Conservation (phyloP, 2,797 vertebrate genomes). For the Helicolenus hilgendorfi region DNA sequence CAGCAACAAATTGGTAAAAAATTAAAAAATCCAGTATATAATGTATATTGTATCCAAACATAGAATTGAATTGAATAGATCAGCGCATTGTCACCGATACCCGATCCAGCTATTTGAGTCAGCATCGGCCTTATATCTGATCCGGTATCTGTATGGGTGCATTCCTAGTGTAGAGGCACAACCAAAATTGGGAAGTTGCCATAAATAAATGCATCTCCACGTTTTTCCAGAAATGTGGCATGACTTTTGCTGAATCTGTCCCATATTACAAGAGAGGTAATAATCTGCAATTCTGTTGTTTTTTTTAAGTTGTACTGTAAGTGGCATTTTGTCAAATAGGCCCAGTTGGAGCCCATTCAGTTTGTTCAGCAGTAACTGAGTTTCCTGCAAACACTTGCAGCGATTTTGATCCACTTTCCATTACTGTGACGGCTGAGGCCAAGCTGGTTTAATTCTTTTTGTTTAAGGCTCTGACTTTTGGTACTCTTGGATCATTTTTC, state of each 20-base stretch:
- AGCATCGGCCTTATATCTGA: not conserved
- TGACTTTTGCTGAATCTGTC: not conserved
- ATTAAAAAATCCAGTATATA: too few species aligned
- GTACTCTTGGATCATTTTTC: conserved; percentile 16
- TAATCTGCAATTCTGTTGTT: not conserved
- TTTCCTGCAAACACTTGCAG: not conserved
- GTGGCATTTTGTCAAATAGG: not conserved
- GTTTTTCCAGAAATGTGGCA: not conserved
- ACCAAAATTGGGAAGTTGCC: not conserved
- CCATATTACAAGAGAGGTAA: not conserved
- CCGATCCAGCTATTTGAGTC: not conserved
- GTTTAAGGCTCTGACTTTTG: conserved; percentile 35
- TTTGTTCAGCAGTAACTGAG: not conserved
- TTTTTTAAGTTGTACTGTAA: not conserved
- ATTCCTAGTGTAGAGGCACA: not conserved
- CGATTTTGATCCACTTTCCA: not conserved
- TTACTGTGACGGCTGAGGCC: not conserved
- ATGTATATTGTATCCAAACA: too few species aligned
- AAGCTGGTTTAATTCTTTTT: not conserved
- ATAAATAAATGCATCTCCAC: not conserved
- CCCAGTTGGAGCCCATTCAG: not conserved
- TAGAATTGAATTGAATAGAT: too few species aligned
- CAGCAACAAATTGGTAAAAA: too few species aligned
- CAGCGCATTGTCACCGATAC: not conserved
- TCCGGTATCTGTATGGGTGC: not conserved